Evolutionary conservation across 2,888 invertebrate species (phyloP).

Genomic region (Acanthosepion lycidas): DNA sequence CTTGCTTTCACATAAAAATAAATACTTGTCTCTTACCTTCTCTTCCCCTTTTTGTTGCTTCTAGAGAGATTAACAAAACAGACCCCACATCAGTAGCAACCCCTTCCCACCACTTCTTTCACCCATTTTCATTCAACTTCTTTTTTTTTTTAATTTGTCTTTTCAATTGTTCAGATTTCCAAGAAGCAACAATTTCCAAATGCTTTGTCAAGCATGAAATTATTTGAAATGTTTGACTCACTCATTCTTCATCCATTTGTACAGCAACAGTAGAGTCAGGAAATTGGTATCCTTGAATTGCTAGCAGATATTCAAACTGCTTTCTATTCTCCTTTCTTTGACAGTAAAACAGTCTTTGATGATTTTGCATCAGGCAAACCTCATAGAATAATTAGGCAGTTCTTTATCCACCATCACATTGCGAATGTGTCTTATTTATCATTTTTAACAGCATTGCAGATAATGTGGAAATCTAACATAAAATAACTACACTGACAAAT

Average conservation of each 20-base stretch:
- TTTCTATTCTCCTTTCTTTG: background rate
- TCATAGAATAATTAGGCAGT: no score
- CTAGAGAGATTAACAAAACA: background rate
- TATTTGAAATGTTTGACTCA: background rate
- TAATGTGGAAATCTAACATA: no score
- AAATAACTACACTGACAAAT: no score
- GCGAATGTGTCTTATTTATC: no score
- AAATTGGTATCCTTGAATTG: conserved; percentile 6
- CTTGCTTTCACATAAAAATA: no score
- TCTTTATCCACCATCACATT: no score
- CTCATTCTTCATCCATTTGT: background rate
- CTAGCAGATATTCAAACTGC: conserved; percentile 33
- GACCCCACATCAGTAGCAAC: background rate
- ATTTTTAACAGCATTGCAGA: no score
- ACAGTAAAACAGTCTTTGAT: background rate
- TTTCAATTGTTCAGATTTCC: background rate
- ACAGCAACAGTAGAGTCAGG: background rate
- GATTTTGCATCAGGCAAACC: background rate
- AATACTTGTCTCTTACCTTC: no score
- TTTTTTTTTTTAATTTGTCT: background rate
- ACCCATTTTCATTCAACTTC: no score
- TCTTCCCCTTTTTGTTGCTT: no score
- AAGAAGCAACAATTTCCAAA: background rate
- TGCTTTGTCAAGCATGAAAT: background rate
- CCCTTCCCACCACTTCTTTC: background rate